Conservation (phyloP, 1,140 invertebrate genomes). For the Sarcophaga bullata region DNA sequence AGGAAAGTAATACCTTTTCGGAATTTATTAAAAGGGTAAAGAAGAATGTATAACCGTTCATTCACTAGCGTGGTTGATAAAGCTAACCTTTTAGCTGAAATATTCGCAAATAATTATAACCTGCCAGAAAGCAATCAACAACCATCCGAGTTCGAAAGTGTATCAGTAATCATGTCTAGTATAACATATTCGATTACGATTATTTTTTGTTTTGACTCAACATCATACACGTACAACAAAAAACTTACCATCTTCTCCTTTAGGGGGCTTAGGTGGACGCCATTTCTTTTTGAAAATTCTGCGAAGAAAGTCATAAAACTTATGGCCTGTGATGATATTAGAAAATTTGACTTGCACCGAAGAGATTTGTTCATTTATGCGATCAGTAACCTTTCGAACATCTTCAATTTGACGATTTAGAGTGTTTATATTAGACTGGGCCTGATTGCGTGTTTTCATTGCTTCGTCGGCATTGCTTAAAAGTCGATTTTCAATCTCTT, state of each 20-base stretch:
- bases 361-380: constrained; percentile 70
- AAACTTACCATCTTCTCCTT: constrained; percentile 51
- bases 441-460: constrained; percentile 63
- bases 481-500: constrained; percentile 76
- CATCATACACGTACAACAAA: background rate
- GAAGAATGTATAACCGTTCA: background rate
- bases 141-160: background rate
- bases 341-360: constrained; percentile 70
- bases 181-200: background rate
- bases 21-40: background rate
- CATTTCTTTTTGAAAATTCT: constrained; percentile 83
- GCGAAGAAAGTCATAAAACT: constrained; percentile 78
- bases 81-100: background rate
- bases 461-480: constrained; percentile 70
- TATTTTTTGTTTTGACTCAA: background rate
- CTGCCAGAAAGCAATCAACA: background rate
- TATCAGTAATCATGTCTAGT: background rate
- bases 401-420: constrained; percentile 71
- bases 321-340: constrained; percentile 73
- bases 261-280: constrained; percentile 68
- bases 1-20: too few relatives aligned
- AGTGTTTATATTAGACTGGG: constrained; percentile 67
- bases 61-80: background rate
- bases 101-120: background rate
- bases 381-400: constrained; percentile 69